phyloP scores from a whole-genome alignment of 2,888 invertebrate species.

The Limnephilus lunatus region DNA sequence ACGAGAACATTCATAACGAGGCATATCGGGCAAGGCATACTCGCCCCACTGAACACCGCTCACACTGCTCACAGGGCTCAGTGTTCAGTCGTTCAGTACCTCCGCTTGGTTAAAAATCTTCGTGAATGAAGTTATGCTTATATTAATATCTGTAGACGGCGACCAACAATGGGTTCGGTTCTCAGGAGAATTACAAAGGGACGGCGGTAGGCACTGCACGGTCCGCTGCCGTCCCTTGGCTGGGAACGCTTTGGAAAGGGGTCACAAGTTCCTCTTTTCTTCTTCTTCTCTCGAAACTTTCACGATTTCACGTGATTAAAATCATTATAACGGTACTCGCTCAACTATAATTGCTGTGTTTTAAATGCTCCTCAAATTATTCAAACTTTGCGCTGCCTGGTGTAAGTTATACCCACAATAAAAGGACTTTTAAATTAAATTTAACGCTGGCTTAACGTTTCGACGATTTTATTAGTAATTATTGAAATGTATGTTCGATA shows the following conservation, averaged over 20 bases:
- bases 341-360: not conserved
- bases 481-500: not conserved
- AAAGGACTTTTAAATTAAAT: not conserved
- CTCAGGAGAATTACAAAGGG: constrained; percentile 9
- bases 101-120: not conserved
- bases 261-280: constrained; percentile 14
- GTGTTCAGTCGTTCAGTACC: not conserved
- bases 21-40: too few species aligned
- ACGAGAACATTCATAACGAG: too few species aligned
- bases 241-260: constrained; percentile 11
- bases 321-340: not conserved
- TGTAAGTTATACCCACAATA: not conserved
- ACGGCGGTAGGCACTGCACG: constrained; percentile 6
- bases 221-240: constrained; percentile 39
- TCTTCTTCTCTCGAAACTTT: not conserved
- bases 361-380: not conserved
- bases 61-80: not conserved
- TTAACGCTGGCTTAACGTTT: not conserved
- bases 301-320: constrained; percentile 5
- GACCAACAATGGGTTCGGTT: constrained; percentile 1
- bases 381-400: not conserved
- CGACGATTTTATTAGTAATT: not conserved
- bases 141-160: not conserved
- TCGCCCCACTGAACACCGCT: not conserved
- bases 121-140: not conserved